Base-by-base conservation (phyloP, 1,140 invertebrate genomes). In the Eciton burchellii region DNA sequence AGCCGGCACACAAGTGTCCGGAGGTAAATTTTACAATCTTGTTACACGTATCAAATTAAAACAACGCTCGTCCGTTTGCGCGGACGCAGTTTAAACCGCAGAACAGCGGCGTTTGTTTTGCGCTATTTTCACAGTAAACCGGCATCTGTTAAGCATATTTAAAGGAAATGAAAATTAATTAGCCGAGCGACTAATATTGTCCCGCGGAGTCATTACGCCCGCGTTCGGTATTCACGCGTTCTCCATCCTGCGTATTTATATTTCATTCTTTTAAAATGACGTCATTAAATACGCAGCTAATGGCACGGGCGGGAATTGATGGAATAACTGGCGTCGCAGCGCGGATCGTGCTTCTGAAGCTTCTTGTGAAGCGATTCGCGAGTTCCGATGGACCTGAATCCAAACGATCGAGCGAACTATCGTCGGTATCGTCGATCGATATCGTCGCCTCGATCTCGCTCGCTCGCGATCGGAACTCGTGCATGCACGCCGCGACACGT, bases 281-380 rank as follows among this genome's bases (percentile, higher is more conserved):
- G 9, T 29, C 66, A 47, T 11, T 54, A 52, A 70, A 54, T 35
- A 35, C 6, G 6, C 2, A 35, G 2, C 35, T 35, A 35, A 35
- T n/a, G 26, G 19, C 35, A 19, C 41, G 49, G 49, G 65, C 49
- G n/a, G 35, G 63, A 76, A 65, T 52, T 47, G 49, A 76, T 76
- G 35, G 26, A 47, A 35, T 65, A 52, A 26, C 29, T 63, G 26
- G 43, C 12, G 8, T 73, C 60, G 12, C 41, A 45, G 41, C 19
- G 59, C n/a, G 54, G 68, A 70, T 70, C n/a, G n/a, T n/a, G n/a
- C n/a, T n/a, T n/a, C n/a, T n/a, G n/a, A n/a, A n/a, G n/a, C n/a
- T n/a, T n/a, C n/a, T n/a, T n/a, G n/a, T n/a, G n/a, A n/a, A n/a
- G n/a, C n/a, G n/a, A n/a, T n/a, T n/a, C n/a, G n/a, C n/a, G n/a